A percentile compares a stretch with the other conserved stretches of the same genome.
Conservation (phyloP, 2,888 invertebrate genomes). For the Seira ritae region DNA sequence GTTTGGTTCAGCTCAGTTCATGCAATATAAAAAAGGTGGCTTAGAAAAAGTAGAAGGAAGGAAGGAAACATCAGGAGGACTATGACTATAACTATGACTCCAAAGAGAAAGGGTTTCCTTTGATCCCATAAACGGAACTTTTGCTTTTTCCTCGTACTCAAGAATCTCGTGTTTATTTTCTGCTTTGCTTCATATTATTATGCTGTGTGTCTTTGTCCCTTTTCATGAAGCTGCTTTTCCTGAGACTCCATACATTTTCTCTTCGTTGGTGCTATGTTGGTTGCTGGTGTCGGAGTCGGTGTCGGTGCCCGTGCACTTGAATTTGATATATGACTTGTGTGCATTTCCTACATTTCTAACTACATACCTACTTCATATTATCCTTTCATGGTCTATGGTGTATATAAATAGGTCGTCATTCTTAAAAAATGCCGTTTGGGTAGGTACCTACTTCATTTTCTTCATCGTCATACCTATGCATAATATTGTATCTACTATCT, state of each 20-base stretch:
- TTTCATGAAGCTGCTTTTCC: not conserved
- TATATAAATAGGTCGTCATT: not conserved
- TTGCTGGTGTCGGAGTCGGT: too few relatives aligned
- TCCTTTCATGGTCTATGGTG: not conserved
- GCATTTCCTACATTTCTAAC: not conserved
- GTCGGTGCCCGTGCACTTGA: slow-evolving; percentile 1
- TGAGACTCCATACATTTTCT: not conserved
- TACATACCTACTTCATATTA: not conserved
- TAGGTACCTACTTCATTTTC: not conserved
- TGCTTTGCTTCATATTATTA: not conserved
- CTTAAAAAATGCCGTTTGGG: not conserved
- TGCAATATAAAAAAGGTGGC: not conserved
- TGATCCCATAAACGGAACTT: slow-evolving; percentile 6
- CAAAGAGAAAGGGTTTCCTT: not conserved
- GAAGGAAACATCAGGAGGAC: not conserved
- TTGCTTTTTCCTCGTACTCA: not conserved
- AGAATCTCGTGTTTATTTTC: not conserved
- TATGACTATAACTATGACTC: too few relatives aligned
- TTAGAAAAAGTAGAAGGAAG: not conserved
- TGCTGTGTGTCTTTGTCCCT: not conserved
- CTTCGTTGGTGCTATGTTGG: too few relatives aligned
- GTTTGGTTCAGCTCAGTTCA: too few relatives aligned
- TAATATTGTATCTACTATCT: too few relatives aligned
- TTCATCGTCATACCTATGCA: not conserved
- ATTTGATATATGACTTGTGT: not conserved